A percentile compares a stretch with the other conserved stretches of the same genome.
These are phyloP conservation scores for Physeter macrocephalus DNA, from an alignment of 2,113 vertebrate species.

Conservation along the genomic window DNA sequence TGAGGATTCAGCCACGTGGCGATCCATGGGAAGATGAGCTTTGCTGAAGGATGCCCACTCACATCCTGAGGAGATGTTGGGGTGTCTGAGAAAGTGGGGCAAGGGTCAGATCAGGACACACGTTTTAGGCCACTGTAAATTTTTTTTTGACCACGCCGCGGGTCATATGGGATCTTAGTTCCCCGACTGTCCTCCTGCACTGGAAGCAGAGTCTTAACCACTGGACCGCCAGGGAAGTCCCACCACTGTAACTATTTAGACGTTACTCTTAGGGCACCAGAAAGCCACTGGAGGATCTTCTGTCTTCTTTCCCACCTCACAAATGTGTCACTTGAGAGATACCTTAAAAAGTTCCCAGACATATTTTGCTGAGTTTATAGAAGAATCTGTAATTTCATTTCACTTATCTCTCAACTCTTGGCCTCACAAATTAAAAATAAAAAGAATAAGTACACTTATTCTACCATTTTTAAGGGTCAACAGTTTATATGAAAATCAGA, in stretches of 20 bases:
- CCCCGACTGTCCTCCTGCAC: too few species aligned
- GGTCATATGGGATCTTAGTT: too few species aligned
- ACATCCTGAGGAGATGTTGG: neutral
- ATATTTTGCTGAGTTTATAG: neutral
- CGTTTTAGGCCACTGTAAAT: neutral
- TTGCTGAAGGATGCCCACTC: neutral
- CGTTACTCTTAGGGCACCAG: neutral
- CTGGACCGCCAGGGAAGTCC: too few species aligned
- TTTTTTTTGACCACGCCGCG: too few species aligned
- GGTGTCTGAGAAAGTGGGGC: neutral
- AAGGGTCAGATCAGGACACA: neutral
- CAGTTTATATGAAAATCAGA: slow-evolving; percentile 14
- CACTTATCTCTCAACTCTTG: neutral
- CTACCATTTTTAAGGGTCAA: neutral
- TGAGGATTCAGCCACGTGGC: neutral
- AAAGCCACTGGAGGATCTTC: neutral
- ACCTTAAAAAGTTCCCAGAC: neutral
- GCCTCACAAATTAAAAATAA: neutral
- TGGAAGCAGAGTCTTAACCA: too few species aligned
- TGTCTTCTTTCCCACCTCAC: neutral
- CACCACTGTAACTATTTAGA: neutral
- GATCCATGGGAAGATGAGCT: neutral
- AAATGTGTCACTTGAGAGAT: neutral
- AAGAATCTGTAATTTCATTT: neutral
- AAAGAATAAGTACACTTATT: neutral